A percentile compares a stretch with the other conserved stretches of the same genome.
Evolutionary conservation across 2,888 invertebrate genomes (phyloP).

Genomic region (Protodeltote pygarga): DNA sequence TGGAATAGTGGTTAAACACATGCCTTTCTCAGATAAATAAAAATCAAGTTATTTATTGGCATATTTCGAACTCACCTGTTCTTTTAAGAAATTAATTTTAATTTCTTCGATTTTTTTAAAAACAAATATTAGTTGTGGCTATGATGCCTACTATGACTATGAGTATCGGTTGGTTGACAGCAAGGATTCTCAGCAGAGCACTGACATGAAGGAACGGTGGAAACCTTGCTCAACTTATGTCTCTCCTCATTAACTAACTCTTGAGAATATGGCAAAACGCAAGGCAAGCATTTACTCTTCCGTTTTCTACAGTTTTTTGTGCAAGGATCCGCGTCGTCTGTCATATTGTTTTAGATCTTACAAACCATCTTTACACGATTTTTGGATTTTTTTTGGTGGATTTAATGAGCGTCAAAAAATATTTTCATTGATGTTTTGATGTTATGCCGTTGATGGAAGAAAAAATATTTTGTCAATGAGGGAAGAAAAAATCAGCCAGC

Average conservation of each 20-base stretch:
- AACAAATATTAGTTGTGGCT: no score
- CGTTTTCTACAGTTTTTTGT: slow-evolving; percentile 44
- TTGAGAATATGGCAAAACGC: slow-evolving; percentile 32
- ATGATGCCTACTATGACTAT: no score
- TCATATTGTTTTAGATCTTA: slow-evolving; percentile 39
- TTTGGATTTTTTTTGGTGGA: neutral
- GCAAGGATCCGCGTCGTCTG: slow-evolving; percentile 43
- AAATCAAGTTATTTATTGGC: no score
- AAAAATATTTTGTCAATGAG: no score
- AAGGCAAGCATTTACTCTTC: slow-evolving; percentile 51
- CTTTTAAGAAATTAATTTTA: no score
- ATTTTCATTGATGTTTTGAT: slow-evolving; percentile 1
- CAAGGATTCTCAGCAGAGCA: slow-evolving; percentile 47
- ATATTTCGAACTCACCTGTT: no score
- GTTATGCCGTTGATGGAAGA: neutral
- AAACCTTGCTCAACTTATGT: neutral
- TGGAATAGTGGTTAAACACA: no score
- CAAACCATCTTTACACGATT: neutral
- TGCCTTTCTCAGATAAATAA: no score
- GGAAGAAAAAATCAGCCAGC: neutral
- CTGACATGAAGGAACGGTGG: slow-evolving; percentile 3
- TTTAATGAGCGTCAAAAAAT: neutral
- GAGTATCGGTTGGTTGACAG: no score
- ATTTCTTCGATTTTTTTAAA: no score
- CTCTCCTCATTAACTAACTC: slow-evolving; percentile 20